phyloP scores from a whole-genome alignment of 1,140 invertebrate species.

The Drosophila jambulina region DNA sequence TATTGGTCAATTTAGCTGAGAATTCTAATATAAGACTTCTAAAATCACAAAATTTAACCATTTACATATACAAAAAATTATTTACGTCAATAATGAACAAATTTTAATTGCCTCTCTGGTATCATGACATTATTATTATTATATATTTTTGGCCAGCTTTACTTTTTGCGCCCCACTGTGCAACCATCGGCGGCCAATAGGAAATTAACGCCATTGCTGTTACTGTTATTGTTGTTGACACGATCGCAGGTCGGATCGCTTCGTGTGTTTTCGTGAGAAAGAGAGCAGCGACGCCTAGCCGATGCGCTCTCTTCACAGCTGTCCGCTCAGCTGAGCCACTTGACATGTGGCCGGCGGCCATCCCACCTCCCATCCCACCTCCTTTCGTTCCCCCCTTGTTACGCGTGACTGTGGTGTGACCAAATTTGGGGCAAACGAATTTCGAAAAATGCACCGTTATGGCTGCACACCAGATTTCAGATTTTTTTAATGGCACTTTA shows the following conservation, averaged over 20 bases:
- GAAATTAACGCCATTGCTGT: conserved; percentile 68
- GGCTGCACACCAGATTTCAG: conserved; percentile 20
- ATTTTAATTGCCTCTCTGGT: not conserved
- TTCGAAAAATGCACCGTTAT: conserved; percentile 51
- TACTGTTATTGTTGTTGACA: conserved; percentile 41
- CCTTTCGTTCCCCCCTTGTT: conserved; percentile 2
- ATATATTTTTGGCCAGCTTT: not conserved
- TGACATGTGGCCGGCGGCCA: conserved; percentile 31
- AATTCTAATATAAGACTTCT: not conserved
- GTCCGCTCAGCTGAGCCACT: conserved; percentile 34
- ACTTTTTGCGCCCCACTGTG: conserved; percentile 21
- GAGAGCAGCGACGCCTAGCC: conserved; percentile 6
- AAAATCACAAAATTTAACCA: not conserved
- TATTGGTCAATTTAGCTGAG: not conserved
- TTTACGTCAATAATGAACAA: too few relatives aligned
- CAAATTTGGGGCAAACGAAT: conserved; percentile 55
- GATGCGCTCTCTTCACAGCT: conserved; percentile 29
- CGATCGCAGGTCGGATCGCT: conserved; percentile 37
- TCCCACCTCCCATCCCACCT: conserved; percentile 1
- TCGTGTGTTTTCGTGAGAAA: conserved; percentile 22
- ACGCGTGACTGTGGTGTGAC: conserved; percentile 50
- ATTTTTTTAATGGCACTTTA: conserved; percentile 23
- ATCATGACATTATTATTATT: not conserved
- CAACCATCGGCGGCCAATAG: conserved; percentile 50
- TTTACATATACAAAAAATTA: not conserved